Base-by-base conservation (phyloP, 2,888 invertebrate species). In the Rosalia funebris region DNA sequence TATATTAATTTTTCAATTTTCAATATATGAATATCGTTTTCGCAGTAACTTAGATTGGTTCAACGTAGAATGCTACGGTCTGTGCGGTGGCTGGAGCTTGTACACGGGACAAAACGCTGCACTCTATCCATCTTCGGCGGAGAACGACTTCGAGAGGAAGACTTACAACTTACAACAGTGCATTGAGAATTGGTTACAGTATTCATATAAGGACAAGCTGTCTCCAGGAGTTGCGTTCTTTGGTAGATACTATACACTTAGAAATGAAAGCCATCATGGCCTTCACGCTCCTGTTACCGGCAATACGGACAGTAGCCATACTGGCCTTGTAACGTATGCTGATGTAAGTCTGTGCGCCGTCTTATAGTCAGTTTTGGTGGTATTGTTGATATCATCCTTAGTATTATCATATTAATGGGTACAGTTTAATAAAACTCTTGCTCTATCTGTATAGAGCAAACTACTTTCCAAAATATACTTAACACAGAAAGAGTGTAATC, bases 41-140 rank as follows among this genome's bases (percentile, higher is more conserved):
- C n/a, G n/a, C n/a, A 87, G 86, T 53, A 82, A 87, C 62, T 75
- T 91, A 19, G 87, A 92, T 71, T 82, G 88, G 34, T 84, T 91
- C 34, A 87, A 88, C 69, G 71, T 92, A 0, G 91, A 92, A 91
- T 78, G 89, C 0, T 92, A 91, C 69, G 91, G 92, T 73, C 82
- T 90, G 71, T 87, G 90, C 69, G 90, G 90, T 0, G 77, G 86
- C 0, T 90, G 89, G 88, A 88, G 91, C 36, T 25, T 74, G 0
- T 79, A 80, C 0, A 87, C 89, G 0, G 90, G 89, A 0, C 85
- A 88, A 54, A 89, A 91, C 72, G 84, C 91, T 0, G 87, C 89
- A 0, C 81, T 92, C 0, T 85, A 84, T 60, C 77, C 77, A 19
- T 82, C 85, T 15, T 81, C 84, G 0, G 71, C 53, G 14, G 67